Percentiles rank a stretch among this genome's conserved stretches.
Conservation (phyloP, 1,140 invertebrate genomes). For the Tetramorium simillimum region DNA sequence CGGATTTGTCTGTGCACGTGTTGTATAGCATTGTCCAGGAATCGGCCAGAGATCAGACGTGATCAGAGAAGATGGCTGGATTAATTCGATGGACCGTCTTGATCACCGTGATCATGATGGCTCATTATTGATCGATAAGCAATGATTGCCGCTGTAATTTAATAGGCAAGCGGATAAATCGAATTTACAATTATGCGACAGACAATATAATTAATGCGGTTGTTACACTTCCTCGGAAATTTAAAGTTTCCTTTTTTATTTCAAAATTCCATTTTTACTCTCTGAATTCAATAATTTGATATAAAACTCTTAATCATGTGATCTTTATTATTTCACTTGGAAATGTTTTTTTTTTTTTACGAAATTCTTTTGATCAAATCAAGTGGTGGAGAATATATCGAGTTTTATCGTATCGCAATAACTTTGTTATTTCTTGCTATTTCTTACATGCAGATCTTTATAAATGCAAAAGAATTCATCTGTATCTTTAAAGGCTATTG, state of each 20-base stretch:
- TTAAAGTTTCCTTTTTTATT: background rate
- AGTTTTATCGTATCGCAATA: background rate
- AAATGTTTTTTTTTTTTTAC: background rate
- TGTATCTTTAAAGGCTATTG: background rate
- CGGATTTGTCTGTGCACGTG: slow-evolving; percentile 57
- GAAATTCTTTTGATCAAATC: background rate
- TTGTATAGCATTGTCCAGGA: slow-evolving; percentile 55
- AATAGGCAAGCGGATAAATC: background rate
- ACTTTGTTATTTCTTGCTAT: background rate
- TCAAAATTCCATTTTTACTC: too few relatives aligned
- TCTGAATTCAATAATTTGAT: background rate
- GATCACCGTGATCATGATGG: background rate
- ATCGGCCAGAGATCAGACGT: slow-evolving; percentile 11
- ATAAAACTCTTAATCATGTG: background rate
- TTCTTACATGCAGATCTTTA: background rate
- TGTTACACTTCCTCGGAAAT: background rate
- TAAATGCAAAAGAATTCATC: too few relatives aligned
- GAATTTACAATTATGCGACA: background rate
- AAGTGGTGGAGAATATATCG: background rate
- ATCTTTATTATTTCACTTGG: background rate
- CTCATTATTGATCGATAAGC: slow-evolving; percentile 38
- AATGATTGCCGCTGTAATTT: background rate
- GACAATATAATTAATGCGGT: background rate
- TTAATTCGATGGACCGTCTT: slow-evolving; percentile 28
- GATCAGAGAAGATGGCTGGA: slow-evolving; percentile 37